Conservation (phyloP, 2,113 vertebrate species). For the Oxyura jamaicensis region DNA sequence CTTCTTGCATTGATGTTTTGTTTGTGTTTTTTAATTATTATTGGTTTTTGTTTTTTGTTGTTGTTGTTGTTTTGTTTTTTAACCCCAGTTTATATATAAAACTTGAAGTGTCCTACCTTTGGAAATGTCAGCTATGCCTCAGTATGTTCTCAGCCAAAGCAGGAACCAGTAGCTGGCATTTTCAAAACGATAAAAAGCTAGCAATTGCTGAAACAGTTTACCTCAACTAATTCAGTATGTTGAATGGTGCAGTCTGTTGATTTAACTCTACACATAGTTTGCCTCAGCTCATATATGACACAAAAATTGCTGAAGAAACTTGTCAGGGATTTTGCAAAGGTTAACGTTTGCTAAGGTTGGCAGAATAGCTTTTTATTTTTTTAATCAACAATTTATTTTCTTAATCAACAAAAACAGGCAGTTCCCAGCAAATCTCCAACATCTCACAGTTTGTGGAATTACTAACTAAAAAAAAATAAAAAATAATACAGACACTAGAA, state of each 20-base stretch:
- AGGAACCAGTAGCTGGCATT: neutral
- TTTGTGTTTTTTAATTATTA: too few species aligned
- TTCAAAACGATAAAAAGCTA: neutral
- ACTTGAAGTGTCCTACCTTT: neutral
- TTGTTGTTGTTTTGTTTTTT: neutral
- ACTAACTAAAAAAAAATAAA: neutral
- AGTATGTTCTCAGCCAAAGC: neutral
- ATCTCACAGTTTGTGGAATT: neutral
- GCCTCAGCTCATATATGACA: neutral
- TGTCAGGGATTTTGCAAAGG: neutral
- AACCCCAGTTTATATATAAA: neutral
- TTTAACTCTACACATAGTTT: neutral
- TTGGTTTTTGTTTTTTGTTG: too few species aligned
- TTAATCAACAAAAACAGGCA: neutral
- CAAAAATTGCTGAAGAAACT: neutral
- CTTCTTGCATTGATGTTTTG: neutral
- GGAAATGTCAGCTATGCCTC: neutral
- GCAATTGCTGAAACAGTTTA: neutral
- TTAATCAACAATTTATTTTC: neutral
- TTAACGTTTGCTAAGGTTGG: neutral
- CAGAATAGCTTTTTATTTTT: neutral
- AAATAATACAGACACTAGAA: neutral
- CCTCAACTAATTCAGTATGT: neutral
- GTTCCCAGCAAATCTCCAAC: neutral
- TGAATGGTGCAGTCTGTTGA: neutral